These are phyloP conservation scores for Hypocryptadius cinnamomeus DNA, from an alignment of 2,113 vertebrate species.

Conservation along the genomic window DNA sequence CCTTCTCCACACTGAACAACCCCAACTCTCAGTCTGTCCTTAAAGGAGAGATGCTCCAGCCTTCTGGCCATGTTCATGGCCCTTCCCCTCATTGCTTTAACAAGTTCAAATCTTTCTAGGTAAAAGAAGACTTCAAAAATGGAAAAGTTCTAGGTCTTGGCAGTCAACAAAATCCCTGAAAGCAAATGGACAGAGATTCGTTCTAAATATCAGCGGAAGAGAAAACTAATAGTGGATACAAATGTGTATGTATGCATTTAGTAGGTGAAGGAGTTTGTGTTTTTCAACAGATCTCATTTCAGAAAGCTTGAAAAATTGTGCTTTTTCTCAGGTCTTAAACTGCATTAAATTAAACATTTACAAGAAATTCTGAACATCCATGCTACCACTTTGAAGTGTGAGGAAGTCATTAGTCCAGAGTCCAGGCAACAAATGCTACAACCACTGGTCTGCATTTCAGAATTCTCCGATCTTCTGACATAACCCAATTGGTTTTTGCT, in stretches of 20 bases:
- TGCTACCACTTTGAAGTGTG: neutral
- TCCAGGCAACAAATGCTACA: neutral
- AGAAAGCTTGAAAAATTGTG: neutral
- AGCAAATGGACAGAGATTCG: neutral
- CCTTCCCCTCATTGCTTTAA: neutral
- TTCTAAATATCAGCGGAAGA: neutral
- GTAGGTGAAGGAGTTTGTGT: neutral
- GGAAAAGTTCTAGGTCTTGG: neutral
- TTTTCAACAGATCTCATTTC: neutral
- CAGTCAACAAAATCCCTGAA: neutral
- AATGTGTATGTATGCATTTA: neutral
- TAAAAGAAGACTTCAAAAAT: neutral
- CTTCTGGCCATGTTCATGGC: neutral
- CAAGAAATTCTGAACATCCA: neutral
- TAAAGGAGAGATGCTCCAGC: neutral
- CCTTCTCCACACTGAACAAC: neutral
- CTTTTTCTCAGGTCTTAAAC: neutral
- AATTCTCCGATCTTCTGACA: neutral
- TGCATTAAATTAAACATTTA: neutral
- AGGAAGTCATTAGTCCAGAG: neutral
- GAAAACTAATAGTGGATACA: neutral
- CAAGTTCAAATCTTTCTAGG: neutral
- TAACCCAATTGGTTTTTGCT: neutral
- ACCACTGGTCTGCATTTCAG: neutral
- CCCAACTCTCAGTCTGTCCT: neutral